Evolutionary conservation across 2,888 invertebrate genomes (phyloP), one percentile per base, ranked within the genome.

Genomic region (Liodrosophila aerea): DNA sequence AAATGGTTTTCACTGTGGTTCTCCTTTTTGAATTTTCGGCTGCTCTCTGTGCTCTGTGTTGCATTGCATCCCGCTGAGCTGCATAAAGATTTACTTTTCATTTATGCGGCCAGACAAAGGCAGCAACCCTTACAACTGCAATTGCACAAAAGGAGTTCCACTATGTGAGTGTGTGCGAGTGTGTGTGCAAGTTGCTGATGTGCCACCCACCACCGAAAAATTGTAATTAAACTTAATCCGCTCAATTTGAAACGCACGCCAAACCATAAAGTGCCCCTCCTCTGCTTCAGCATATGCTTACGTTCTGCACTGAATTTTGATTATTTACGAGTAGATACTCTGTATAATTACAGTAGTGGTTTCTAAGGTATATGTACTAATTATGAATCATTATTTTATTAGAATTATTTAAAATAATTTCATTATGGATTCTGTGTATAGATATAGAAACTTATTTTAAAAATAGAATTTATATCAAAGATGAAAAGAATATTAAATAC

Each of bases 211-310:
- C 53, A 56, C 59, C 70, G 75, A 81, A 76, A 76, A 80, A 77
- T 83, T 87, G 80, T 87, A 87, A 86, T 87, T 86, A 78, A 83
- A 85, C 85, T 85, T 87, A 87, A 87, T 87, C 87, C 87, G 87
- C 87, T 87, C 87, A 87, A 87, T 77, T 76, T 77, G 80, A 71
- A 68, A 77, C 71, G 76, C 63, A 72, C 66, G 73, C 59, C 64
- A 66, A 63, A 39, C 49, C 69, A 40, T 22, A 73, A 64, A 73
- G 73, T 61, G 52, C 58, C 60, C 36, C 22, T 22, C 5, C 22
- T 5, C 22, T 4, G 5, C 22, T 5, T 4, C 22, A 22, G 22
- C 22, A 22, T 22, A 22, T 22, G 22, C 22, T 22, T 22, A 22
- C 22, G 31, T 45, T 33, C 34, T 36, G 61, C 44, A 29, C 34